Percentiles rank a stretch among this genome's conserved stretches.
These are phyloP conservation scores for Drosophila meridionalis DNA, from an alignment of 2,888 invertebrate species.

Conservation along the genomic window DNA sequence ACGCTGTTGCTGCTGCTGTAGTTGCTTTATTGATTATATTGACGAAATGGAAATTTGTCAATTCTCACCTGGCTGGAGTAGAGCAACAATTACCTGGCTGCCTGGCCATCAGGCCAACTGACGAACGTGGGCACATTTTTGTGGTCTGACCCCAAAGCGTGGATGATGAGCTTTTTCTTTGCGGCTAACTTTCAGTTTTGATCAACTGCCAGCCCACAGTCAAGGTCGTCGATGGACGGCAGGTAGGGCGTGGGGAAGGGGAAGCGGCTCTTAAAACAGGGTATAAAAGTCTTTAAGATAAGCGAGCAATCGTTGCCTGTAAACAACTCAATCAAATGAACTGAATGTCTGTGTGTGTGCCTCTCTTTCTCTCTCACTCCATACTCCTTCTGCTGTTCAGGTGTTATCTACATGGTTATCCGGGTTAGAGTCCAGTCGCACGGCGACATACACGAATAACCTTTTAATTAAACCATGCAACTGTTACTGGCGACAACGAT, in stretches of 20 bases:
- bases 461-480: constrained; percentile 83
- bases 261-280: constrained; percentile 6
- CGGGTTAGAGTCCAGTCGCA: constrained; percentile 24
- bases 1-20: constrained; percentile 18
- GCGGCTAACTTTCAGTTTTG: constrained; percentile 72
- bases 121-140: constrained; percentile 45
- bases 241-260: not conserved
- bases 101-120: not conserved
- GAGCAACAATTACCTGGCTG: constrained; percentile 10
- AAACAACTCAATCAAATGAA: constrained; percentile 64
- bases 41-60: constrained; percentile 80
- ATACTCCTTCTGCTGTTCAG: not conserved
- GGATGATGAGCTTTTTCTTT: constrained; percentile 44
- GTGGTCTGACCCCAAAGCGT: constrained; percentile 52
- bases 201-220: constrained; percentile 44
- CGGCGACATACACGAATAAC: constrained; percentile 80
- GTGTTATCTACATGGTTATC: constrained; percentile 42
- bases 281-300: constrained; percentile 79
- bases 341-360: not conserved
- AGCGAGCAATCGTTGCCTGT: constrained; percentile 26
- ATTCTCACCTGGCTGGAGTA: constrained; percentile 74
- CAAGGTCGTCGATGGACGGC: constrained; percentile 62
- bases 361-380: not conserved
- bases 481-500: constrained; percentile 58
- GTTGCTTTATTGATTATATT: constrained; percentile 69